Conservation (phyloP, 2,888 invertebrate species). For the Cheilosia grossa region DNA sequence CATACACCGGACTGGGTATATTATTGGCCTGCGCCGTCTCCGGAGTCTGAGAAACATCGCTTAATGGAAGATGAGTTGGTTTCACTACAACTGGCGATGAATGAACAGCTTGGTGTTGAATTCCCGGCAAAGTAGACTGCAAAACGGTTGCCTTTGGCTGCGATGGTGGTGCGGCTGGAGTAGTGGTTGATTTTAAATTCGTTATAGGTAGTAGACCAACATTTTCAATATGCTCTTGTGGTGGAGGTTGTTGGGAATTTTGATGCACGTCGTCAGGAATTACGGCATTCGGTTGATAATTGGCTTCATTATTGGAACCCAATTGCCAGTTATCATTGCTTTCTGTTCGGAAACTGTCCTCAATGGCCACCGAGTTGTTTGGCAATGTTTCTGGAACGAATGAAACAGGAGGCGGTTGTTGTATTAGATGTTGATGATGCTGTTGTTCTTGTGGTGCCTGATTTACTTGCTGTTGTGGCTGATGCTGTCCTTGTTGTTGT, state of each 20-base stretch:
- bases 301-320: conserved; percentile 84
- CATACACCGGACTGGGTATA: conserved; percentile 78
- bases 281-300: conserved; percentile 31
- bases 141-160: conserved; percentile 67
- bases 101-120: conserved; percentile 72
- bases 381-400: conserved; percentile 39
- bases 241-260: conserved; percentile 83
- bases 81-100: conserved; percentile 83
- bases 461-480: conserved; percentile 29
- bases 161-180: conserved; percentile 63
- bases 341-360: conserved; percentile 85
- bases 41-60: conserved; percentile 55
- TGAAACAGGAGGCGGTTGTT: conserved; percentile 52
- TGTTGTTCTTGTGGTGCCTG: background rate
- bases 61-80: conserved; percentile 81
- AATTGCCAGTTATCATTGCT: conserved; percentile 86
- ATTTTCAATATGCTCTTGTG: conserved; percentile 28
- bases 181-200: conserved; percentile 32
- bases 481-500: conserved; percentile 32
- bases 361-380: conserved; percentile 82
- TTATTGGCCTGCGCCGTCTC: conserved; percentile 64
- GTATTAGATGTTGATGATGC: conserved; percentile 41
- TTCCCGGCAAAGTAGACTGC: conserved; percentile 53
- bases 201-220: conserved; percentile 6
- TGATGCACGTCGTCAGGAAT: conserved; percentile 84